Base-by-base conservation (phyloP, 2,113 vertebrate species). In the Apteryx mantelli region DNA sequence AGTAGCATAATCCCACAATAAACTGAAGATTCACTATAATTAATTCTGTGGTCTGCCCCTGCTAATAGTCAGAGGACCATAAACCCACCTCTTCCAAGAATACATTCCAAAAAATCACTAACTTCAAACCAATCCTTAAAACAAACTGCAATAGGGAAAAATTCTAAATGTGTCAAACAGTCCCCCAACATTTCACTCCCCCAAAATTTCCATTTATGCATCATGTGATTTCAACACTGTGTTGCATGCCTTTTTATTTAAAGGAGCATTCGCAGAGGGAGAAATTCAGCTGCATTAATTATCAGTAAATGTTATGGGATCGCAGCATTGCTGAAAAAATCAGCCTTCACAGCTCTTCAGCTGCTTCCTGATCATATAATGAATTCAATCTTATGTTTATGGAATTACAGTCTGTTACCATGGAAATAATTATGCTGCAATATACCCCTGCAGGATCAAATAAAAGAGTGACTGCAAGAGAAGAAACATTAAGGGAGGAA, bases 371-470 rank as follows among this genome's bases (percentile, higher is more conserved):
- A 97, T 96, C 91, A 90, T 93, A 40, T 76, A 96, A 95, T 82
- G 77, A 95, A 95, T 85, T 78, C 96, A 71, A 65, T 95, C 93
- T 95, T 96, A 80, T 94, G 88, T 95, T 97, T 97, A 96, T 90
- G 82, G 89, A 97, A 97, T 95, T 95, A 96, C 76, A 90, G 82
- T 82, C 79, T 86, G 96, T 95, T 97, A 81, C 96, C 94, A 95
- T 97, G 96, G 97, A 96, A 97, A 97, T 96, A 96, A 97, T 97
- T 97, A 95, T 56, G 60, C 91, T 93, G 91, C 89, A 94, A 93
- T 96, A 97, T 86, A 86, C 28, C 82, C 94, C 96, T 97, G 79
- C 79, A 95, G 79, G 79, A 94, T 93, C 85, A 95, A 97, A 97
- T 95, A 94, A 88, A 94, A 91, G 70, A 96, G n/a, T 69, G 68